These are phyloP conservation scores for Aegypius monachus DNA, from an alignment of 2,113 vertebrate genomes.

Conservation along the genomic window DNA sequence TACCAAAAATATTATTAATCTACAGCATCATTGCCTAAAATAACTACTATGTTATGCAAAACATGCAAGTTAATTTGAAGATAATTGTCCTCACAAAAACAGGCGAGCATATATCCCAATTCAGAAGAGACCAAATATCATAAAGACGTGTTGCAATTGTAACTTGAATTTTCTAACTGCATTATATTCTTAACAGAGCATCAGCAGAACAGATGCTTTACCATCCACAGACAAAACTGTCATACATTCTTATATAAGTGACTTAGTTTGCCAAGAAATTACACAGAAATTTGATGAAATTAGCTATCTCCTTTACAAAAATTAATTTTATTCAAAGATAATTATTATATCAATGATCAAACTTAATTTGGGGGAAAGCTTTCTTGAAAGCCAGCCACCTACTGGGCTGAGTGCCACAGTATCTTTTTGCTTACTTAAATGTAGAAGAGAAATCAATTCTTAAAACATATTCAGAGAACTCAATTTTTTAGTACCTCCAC, in stretches of 20 bases:
- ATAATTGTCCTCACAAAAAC: slow-evolving; percentile 22
- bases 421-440: background rate
- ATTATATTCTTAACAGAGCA: slow-evolving; percentile 62
- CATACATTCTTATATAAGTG: slow-evolving; percentile 1
- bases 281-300: background rate
- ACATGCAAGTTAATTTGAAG: slow-evolving; percentile 50
- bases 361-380: slow-evolving; percentile 34
- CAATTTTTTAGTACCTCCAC: background rate
- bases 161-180: slow-evolving; percentile 69
- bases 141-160: slow-evolving; percentile 53
- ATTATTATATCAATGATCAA: slow-evolving; percentile 29
- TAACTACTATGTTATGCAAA: slow-evolving; percentile 56
- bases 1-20: slow-evolving; percentile 44
- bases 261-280: slow-evolving; percentile 29
- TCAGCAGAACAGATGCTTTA: slow-evolving; percentile 61
- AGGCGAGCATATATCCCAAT: background rate
- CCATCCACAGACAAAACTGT: slow-evolving; percentile 31
- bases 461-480: background rate
- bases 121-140: slow-evolving; percentile 62
- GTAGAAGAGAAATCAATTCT: background rate
- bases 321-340: slow-evolving; percentile 37
- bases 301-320: background rate
- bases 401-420: background rate
- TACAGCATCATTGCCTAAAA: slow-evolving; percentile 51
- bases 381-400: slow-evolving; percentile 36